Base-by-base conservation (phyloP, 2,888 invertebrate genomes). In the Drosophila demipolita region DNA sequence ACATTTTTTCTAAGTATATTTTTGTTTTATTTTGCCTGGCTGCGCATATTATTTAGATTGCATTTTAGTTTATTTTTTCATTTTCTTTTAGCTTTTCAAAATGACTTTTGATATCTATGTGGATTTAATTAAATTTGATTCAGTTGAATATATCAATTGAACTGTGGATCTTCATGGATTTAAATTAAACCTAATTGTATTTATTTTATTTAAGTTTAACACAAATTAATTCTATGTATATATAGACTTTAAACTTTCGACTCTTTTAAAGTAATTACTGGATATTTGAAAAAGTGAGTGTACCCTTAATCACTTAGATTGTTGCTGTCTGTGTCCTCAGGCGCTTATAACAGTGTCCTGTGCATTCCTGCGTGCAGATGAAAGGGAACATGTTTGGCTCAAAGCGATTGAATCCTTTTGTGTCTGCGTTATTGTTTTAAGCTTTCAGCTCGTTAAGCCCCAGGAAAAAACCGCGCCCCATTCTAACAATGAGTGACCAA, bases 381-480 rank as follows among this genome's bases (percentile, higher is more conserved):
- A 85, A 85, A 87, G 85, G 63, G 83, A 63, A 70, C 69, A 53
- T 60, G 73, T 55, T 67, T 70, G 59, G 82, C 65, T 81, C 67
- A 82, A 83, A 87, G 82, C 87, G 68, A 61, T 84, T 62, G 70
- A 79, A 74, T 79, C 74, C 83, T 77, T 85, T 87, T 87, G 69
- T 86, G 81, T 83, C 82, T 84, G 84, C 73, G 66, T 73, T 84
- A 87, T 84, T 78, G 73, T 75, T 83, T 86, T 71, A 66, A 67
- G 85, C 86, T 80, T 70, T 64, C 67, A 80, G 78, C 81, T 81
- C 74, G 81, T 83, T 84, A 84, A 87, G 78, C 79, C 40, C 78
- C 72, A 72, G 75, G 71, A 75, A 72, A 78, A 80, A 84, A 59
- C 73, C 40, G 73, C 80, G 82, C 59, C 75, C 73, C 77, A 58